Evolutionary conservation across 2,888 invertebrate species (phyloP).

Genomic region (Thera britannica): DNA sequence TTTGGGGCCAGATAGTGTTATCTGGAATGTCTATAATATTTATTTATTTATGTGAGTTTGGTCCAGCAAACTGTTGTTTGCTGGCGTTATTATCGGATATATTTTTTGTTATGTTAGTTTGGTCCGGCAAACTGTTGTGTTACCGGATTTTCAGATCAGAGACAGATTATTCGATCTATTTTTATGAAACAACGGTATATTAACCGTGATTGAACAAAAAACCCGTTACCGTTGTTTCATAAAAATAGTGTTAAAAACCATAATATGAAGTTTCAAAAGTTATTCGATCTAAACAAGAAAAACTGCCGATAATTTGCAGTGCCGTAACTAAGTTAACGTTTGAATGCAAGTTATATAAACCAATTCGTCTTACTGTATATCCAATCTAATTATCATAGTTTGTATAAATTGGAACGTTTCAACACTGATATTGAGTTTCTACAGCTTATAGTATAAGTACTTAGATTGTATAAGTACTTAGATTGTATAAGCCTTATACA

Average conservation of each 20-base stretch:
- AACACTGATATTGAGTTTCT: background rate
- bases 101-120: no score
- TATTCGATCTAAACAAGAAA: background rate
- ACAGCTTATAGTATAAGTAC: background rate
- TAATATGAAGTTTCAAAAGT: no score
- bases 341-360: conserved; percentile 18
- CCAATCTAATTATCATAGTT: conserved; percentile 1
- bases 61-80: conserved; percentile 14
- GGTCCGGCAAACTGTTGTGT: conserved; percentile 13
- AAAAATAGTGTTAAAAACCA: no score
- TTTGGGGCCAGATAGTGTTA: no score
- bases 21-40: no score
- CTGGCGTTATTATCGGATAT: no score
- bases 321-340: conserved; percentile 18
- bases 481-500: no score
- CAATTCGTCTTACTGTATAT: conserved; percentile 13
- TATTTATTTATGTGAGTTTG: no score
- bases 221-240: no score
- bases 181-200: background rate
- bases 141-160: conserved; percentile 3
- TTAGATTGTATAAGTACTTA: no score
- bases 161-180: background rate
- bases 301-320: conserved; percentile 19
- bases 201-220: no score
- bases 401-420: background rate